Base-by-base conservation (phyloP, 2,888 invertebrate genomes). In the Idaea aversata region DNA sequence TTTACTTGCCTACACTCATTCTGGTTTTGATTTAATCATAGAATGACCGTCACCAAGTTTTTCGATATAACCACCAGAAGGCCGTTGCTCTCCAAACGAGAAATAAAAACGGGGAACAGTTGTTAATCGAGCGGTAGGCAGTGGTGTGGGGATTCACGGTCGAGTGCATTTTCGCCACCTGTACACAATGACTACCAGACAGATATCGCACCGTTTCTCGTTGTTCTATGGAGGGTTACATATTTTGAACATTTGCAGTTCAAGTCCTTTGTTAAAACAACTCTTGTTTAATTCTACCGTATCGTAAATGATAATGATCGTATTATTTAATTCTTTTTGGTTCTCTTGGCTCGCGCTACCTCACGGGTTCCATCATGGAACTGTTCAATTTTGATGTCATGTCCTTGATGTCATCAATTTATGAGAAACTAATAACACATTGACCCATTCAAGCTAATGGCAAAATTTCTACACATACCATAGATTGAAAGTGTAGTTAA, bases 81-180 rank as follows among this genome's bases (percentile, higher is more conserved):
- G 90, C 82, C 89, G 78, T 84, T 91, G 90, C 85, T 88, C 92
- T 90, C 75, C 77, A 82, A 78, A 74, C 80, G 75, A 82, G 78
- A 80, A 87, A 25, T 25, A 25, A 90, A 90, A 89, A 86, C 83
- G 81, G 79, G 86, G 83, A 90, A 88, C 91, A 90, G 89, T 90
- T 90, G 90, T 82, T 61, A 65, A 59, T 63, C 65, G 65, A 57
- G 59, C 59, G 63, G 82, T 79, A 75, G 80, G 85, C 77, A 79
- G 77, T 75, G 78, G 79, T 75, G 89, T 78, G 87, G 87, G 89
- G 88, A 84, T 88, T 90, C 88, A 91, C 85, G 91, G 90, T 90
- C 83, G 91, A 91, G 88, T 85, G 88, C 80, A 72, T 80, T 69
- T 78, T 84, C 85, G 84, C 86, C 90, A 90, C 90, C 90, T 90